phyloP scores from a whole-genome alignment of 2,113 vertebrate genomes.

The Ellobius talpinus region DNA sequence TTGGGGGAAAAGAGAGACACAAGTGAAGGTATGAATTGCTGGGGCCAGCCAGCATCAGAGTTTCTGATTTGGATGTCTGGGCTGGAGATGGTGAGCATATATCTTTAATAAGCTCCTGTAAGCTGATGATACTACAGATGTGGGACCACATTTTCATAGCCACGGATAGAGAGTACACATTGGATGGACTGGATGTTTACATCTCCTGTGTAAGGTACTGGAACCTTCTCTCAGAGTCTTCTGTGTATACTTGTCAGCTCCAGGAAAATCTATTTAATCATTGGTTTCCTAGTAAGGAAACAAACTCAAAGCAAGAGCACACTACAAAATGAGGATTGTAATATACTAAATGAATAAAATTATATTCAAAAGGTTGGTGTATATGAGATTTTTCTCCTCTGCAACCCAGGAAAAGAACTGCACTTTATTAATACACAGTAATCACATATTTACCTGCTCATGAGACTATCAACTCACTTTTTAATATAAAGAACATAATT shows the following conservation, averaged over 20 bases:
- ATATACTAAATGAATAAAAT: constrained; percentile 60
- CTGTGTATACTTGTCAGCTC: neutral
- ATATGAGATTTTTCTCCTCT: constrained; percentile 77
- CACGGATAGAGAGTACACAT: neutral
- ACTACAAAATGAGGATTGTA: constrained; percentile 49
- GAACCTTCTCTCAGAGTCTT: neutral
- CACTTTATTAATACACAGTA: constrained; percentile 86
- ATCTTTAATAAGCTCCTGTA: neutral
- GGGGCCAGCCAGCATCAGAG: neutral
- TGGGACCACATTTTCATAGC: neutral
- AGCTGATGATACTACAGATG: fast-evolving
- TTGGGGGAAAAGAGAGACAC: neutral
- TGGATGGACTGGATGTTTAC: neutral
- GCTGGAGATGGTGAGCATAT: neutral
- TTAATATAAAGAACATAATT: constrained; percentile 87
- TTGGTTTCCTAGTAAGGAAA: constrained; percentile 45
- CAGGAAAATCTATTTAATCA: constrained; percentile 52
- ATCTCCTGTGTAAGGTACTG: neutral
- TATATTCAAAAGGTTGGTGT: constrained; percentile 88
- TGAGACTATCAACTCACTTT: constrained; percentile 87
- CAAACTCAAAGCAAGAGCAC: constrained; percentile 38
- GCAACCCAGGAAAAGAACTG: constrained; percentile 87
- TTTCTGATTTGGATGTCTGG: neutral
- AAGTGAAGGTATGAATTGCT: neutral
- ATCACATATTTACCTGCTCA: constrained; percentile 85